A percentile compares a stretch with the other conserved stretches of the same genome.
phyloP scores from a whole-genome alignment of 2,113 vertebrate species.

The Ondatra zibethicus region DNA sequence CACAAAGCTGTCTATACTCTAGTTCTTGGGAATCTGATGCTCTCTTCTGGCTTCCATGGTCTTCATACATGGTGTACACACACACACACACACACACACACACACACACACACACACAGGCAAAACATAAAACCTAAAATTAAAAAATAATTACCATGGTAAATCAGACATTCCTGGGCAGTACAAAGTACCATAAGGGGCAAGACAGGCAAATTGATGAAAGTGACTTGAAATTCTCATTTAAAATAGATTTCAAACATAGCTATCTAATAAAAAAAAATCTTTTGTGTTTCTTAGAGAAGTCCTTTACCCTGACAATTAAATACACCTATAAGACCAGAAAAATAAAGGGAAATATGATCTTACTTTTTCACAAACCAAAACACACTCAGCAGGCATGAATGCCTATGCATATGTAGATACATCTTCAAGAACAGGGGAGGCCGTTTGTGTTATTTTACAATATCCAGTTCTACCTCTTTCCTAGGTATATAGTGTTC shows the following conservation, averaged over 20 bases:
- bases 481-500: not conserved
- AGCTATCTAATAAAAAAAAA: not conserved
- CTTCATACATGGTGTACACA: not conserved
- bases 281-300: not conserved
- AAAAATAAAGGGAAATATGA: constrained; percentile 10
- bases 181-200: not conserved
- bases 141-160: not conserved
- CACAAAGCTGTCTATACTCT: not conserved
- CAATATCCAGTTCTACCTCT: not conserved
- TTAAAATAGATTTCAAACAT: constrained; percentile 38
- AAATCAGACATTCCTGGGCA: not conserved
- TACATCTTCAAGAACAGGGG: not conserved
- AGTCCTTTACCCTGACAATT: not conserved
- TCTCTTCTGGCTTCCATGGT: not conserved
- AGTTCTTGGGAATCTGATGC: not conserved
- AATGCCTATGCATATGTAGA: not conserved
- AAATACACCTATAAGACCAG: not conserved
- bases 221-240: constrained; percentile 30
- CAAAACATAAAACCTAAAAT: not conserved
- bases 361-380: not conserved
- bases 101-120: not conserved
- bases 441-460: not conserved
- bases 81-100: not conserved
- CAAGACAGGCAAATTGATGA: not conserved
- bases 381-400: not conserved